Percentiles rank a stretch among this genome's conserved stretches.
These are phyloP conservation scores for Orchesella cincta DNA, from an alignment of 1,140 invertebrate species.

Conservation along the genomic window DNA sequence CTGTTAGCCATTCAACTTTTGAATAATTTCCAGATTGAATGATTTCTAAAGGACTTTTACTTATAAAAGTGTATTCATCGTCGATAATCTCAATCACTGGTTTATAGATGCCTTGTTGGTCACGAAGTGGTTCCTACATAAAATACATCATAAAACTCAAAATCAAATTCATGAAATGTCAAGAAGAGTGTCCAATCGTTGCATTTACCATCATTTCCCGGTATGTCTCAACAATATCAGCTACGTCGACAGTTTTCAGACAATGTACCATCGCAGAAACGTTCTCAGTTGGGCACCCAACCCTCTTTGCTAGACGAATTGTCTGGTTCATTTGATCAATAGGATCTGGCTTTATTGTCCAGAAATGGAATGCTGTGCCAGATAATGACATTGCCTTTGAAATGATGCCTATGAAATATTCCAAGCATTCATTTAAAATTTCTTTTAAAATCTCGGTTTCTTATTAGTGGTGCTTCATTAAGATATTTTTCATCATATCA, in stretches of 20 bases:
- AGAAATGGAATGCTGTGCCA: constrained; percentile 16
- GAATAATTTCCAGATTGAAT: constrained; percentile 32
- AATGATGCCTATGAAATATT: constrained; percentile 16
- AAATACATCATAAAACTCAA: neutral
- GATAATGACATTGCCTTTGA: constrained; percentile 24
- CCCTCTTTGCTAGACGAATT: constrained; percentile 15
- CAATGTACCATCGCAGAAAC: constrained; percentile 5
- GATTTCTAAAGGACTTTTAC: constrained; percentile 1
- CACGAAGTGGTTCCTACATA: constrained; percentile 24
- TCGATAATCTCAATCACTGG: constrained; percentile 36
- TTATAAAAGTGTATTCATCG: constrained; percentile 33
- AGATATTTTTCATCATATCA: neutral
- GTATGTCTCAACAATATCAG: constrained; percentile 1
- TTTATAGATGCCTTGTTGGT: constrained; percentile 34
- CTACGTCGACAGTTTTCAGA: constrained; percentile 25
- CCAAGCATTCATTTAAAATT: neutral
- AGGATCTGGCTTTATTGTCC: constrained; percentile 5
- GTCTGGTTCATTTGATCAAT: constrained; percentile 25
- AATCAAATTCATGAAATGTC: neutral
- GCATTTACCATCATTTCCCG: constrained; percentile 10
- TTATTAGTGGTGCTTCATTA: neutral
- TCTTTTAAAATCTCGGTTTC: neutral
- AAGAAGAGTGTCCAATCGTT: neutral
- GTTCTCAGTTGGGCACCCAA: constrained; percentile 16
- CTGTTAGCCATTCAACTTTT: too few relatives aligned